Evolutionary conservation across 2,888 invertebrate species (phyloP), one percentile per base, ranked within the genome.

Genomic region (Heteropelma amictum): DNA sequence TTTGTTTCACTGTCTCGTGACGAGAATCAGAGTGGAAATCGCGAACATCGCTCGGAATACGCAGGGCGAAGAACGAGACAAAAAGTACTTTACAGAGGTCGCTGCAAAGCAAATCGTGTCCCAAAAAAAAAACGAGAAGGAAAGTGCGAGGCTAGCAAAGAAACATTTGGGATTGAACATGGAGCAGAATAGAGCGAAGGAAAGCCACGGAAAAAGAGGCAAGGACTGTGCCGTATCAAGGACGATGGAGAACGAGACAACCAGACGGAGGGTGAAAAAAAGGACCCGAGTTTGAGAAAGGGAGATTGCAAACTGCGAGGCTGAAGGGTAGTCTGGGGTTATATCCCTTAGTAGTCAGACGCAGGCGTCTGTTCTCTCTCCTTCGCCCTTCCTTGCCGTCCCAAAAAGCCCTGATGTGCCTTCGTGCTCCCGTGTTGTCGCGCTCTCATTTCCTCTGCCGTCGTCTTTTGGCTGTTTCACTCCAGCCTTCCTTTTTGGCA

Each of bases 341-440:
- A 71, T 79, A 77, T 80, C 80, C 83, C 78, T 81, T 80, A 65
- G 81, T 82, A 83, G 84, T 84, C 83, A 82, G 82, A 82, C 83
- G 81, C 82, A 83, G 81, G 80, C 83, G 83, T 83, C 81, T 83
- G 74, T 72, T 67, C 71, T 51, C 72, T 64, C 73, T 69, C 56
- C n/a, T 28, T 54, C 54, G 6, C 23, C 23, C 19, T 38, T 10
- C 64, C 71, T 60, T 65, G 17, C 10, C 19, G 30, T 21, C 8
- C 35, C 51, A 42, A 40, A 68, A 72, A 77, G 73, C 69, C 54
- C 77, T 79, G 81, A 78, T 78, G 74, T 65, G 74, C 60, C 69
- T 61, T 54, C 30, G 23, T 56, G 26, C 65, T 58, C 69, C 69
- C 68, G 64, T 40, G 40, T 54, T 70, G 75, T 35, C 51, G 60